Evolutionary conservation across 2,113 vertebrate genomes (phyloP), one percentile per base, ranked within the genome.

Genomic region (Proteles cristata): DNA sequence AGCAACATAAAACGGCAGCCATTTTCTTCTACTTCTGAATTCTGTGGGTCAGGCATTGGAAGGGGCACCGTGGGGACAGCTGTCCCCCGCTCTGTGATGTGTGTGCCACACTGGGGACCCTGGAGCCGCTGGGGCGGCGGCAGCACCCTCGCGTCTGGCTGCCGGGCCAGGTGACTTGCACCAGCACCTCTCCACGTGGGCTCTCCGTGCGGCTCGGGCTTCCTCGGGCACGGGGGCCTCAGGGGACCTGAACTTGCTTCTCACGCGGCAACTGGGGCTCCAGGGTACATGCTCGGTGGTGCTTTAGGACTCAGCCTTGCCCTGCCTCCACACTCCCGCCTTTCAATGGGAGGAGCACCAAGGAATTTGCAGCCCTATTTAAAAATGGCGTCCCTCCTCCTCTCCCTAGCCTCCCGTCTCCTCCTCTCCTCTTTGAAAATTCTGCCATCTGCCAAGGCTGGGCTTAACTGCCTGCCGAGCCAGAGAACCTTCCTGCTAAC

Each of bases 101-200:
- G 68, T 0, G 25, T 3, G 26, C 17, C 39, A n/a, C 25, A 1
- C 21, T 35, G 0, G 58, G 58, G 39, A 48, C 1, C 9, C 50
- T 28, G 0, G 4, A 6, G 39, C 14, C 1, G n/a, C 28, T 1
- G 8, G 26, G 16, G 53, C 79, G 0, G 4, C n/a, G 6, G 35
- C 31, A 28, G 39, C 23, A 7, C 6, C 21, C 17, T 0, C 21
- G 1, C 0, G 45, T n/a, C 33, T 11, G 63, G 25, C 7, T 1
- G 16, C 66, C 1, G 74, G 65, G 58, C 58, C 8, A 1, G 23
- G 7, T 11, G 31, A 17, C 61, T 0, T 0, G 6, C 4, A 2
- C 63, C 63, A 0, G 11, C 0, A 0, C 4, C 1, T 3, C n/a
- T 53, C 76, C 61, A 0, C 2, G 4, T 0, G 23, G 69, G 68